Base-by-base conservation (phyloP, 2,888 invertebrate genomes). In the Caradrina kadenii region DNA sequence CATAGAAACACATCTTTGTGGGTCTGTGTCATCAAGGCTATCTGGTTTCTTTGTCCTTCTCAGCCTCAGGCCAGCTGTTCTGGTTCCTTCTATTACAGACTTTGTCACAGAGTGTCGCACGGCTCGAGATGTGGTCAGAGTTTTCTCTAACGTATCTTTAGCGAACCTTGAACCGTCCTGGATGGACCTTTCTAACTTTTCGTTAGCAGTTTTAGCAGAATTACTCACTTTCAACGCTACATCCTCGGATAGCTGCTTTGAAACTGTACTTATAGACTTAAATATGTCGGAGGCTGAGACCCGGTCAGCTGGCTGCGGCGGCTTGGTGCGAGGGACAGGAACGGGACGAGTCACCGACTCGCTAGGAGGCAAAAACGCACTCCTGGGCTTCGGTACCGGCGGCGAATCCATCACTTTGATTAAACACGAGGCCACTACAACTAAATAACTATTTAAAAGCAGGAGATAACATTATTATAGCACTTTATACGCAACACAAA, bases 31-130 rank as follows among this genome's bases (percentile, higher is more conserved):
- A 52, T 88, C 88, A 17, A 61, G 58, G 52, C 64, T 80, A 2
- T 92, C 93, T 26, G 73, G 39, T 81, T 91, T 95, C 75, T 89
- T 94, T 2, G 88, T 79, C 53, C 89, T 89, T 1, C 94, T 87
- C 49, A 95, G 80, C 91, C 94, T 91, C 89, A 96, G 95, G 22
- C 96, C 96, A 1, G 96, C 96, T 68, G 95, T 96, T 81, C 96
- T 95, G 0, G 97, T 97, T 64, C 97, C 96, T 86, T 97, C 97
- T 63, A 97, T 96, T 2, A 97, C 96, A 53, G 97, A 97, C 79
- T 96, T 97, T 5, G 96, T 95, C 19, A 96, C 96, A 59, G 95
- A 95, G 69, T 96, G 94, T 73, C 96, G 92, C 53, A 96, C 87
- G 15, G 96, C 96, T 15, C 96, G 93, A 1, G 96, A 96, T 2